Evolutionary conservation across 2,888 invertebrate genomes (phyloP).

Genomic region (Epinotia ramella): DNA sequence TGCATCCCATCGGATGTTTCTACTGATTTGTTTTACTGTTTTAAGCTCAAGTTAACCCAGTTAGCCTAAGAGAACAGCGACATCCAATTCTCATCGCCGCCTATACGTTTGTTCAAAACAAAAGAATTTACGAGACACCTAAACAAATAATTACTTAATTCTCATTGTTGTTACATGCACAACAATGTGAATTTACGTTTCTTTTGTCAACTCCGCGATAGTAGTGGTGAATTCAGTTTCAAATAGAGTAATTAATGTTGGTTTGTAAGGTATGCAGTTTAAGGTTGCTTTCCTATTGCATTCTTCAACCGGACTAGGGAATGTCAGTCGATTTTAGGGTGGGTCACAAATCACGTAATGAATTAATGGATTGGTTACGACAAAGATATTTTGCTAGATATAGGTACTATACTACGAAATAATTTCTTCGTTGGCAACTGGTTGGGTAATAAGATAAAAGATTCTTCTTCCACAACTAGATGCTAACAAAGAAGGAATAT

Average conservation of each 20-base stretch:
- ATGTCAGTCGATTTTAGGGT: neutral
- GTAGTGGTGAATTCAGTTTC: neutral
- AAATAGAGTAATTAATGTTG: neutral
- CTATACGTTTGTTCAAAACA: conserved; percentile 14
- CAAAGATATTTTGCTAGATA: no score
- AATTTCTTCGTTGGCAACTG: no score
- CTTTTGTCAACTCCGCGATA: conserved; percentile 14
- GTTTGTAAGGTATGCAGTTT: neutral
- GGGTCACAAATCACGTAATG: neutral
- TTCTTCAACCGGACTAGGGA: neutral
- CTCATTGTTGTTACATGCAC: conserved; percentile 23
- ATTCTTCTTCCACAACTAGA: no score
- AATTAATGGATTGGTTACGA: no score
- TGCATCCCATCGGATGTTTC: no score
- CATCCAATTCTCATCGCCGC: conserved; percentile 14
- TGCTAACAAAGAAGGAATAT: no score
- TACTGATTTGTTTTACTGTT: no score
- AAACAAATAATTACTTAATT: conserved; percentile 24
- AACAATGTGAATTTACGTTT: conserved; percentile 20
- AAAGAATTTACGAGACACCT: conserved; percentile 26
- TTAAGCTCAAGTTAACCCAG: neutral
- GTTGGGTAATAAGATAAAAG: no score
- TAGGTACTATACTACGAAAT: no score
- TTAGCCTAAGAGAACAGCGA: neutral
- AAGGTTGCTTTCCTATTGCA: neutral